A percentile compares a stretch with the other conserved stretches of the same genome.
Conservation (phyloP, 2,888 invertebrate genomes). For the Tetropium fuscum region DNA sequence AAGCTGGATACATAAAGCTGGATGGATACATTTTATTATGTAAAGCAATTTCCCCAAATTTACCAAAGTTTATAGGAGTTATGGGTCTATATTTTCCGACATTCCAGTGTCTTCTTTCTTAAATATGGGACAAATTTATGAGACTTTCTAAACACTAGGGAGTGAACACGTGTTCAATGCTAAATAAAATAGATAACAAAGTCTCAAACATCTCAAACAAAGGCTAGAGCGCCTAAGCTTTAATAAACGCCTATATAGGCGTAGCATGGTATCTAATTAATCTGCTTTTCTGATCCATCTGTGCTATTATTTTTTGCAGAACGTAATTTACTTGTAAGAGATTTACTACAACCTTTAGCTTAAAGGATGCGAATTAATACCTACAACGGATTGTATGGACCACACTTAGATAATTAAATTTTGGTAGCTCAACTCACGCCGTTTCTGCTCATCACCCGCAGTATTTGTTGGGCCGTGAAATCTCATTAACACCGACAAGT, state of each 20-base stretch:
- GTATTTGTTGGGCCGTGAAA: slow-evolving; percentile 44
- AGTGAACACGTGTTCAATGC: not conserved
- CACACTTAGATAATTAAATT: slow-evolving; percentile 23
- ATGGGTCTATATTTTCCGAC: not conserved
- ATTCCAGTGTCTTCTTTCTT: not conserved
- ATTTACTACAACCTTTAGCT: not conserved
- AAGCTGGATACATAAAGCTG: too few relatives aligned
- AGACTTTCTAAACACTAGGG: not conserved
- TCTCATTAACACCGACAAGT: slow-evolving; percentile 42
- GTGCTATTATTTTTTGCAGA: too few relatives aligned
- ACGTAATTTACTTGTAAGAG: not conserved
- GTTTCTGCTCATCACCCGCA: slow-evolving; percentile 35
- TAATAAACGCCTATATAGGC: too few relatives aligned
- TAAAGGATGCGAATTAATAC: slow-evolving; percentile 9
- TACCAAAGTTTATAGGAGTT: not conserved
- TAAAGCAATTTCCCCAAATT: slow-evolving; percentile 4
- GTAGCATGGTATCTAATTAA: too few relatives aligned
- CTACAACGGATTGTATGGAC: slow-evolving; percentile 15
- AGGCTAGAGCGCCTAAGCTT: too few relatives aligned
- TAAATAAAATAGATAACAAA: not conserved
- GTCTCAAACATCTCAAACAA: too few relatives aligned
- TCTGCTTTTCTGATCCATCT: too few relatives aligned
- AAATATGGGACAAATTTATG: not conserved
- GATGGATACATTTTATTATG: not conserved
- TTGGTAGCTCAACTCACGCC: slow-evolving; percentile 12